These are phyloP conservation scores for Gavia stellata DNA, from an alignment of 2,113 vertebrate species.

Conservation along the genomic window DNA sequence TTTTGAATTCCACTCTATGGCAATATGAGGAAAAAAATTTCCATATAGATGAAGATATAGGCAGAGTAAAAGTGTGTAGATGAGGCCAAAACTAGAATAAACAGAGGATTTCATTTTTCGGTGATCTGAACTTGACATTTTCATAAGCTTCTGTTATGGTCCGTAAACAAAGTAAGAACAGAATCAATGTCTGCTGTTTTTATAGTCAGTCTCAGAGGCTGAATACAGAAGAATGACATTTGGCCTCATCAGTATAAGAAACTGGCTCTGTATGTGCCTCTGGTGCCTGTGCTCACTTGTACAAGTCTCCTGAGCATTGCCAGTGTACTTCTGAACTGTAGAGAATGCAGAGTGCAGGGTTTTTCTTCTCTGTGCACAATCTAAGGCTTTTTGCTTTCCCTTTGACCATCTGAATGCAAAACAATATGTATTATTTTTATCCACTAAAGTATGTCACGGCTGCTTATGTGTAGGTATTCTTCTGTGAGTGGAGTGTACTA, in stretches of 20 bases:
- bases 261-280: neutral
- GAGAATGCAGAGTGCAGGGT: neutral
- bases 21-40: neutral
- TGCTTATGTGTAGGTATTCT: neutral
- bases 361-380: neutral
- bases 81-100: slow-evolving; percentile 7
- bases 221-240: neutral
- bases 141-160: neutral
- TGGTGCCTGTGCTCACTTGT: neutral
- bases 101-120: neutral
- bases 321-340: neutral
- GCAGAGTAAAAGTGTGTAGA: neutral
- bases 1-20: neutral
- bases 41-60: neutral
- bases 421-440: neutral
- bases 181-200: neutral
- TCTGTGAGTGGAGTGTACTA: neutral
- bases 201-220: neutral
- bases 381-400: neutral
- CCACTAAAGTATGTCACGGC: neutral
- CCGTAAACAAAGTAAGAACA: neutral
- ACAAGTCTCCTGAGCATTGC: neutral
- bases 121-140: slow-evolving; percentile 3
- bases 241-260: neutral
- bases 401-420: neutral